Evolutionary conservation across 2,797 vertebrate species (phyloP).

Genomic region (Notolepis coatsorum): DNA sequence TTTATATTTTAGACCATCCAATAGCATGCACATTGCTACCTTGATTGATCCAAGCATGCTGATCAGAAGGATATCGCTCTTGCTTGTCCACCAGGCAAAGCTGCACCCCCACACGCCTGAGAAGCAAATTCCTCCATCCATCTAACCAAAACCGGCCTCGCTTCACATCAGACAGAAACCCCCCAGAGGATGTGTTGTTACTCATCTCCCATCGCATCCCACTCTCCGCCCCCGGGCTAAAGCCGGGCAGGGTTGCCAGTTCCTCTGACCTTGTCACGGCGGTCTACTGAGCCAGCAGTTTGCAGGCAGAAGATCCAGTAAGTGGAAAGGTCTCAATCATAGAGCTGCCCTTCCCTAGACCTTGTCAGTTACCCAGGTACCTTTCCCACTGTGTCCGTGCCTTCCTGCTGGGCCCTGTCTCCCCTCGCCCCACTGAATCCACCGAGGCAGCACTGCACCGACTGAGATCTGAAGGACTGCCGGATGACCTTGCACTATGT

Average conservation of each 20-base stretch:
- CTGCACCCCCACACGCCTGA: background rate
- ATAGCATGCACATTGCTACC: too few relatives aligned
- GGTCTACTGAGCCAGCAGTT: conserved; percentile 31
- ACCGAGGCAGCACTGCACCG: conserved; percentile 69
- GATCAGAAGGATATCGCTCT: too few relatives aligned
- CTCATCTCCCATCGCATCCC: conserved; percentile 27
- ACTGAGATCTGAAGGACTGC: conserved; percentile 66
- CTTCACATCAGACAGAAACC: conserved; percentile 17
- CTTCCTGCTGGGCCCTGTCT: conserved; percentile 65
- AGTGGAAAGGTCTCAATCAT: conserved; percentile 57
- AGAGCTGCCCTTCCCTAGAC: conserved; percentile 62
- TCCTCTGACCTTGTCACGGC: conserved; percentile 41
- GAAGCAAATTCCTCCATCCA: background rate
- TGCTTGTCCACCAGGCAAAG: too few relatives aligned
- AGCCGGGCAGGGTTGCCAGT: conserved; percentile 45
- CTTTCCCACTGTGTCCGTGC: conserved; percentile 62
- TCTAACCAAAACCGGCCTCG: conserved; percentile 1
- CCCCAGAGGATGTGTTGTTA: conserved; percentile 15
- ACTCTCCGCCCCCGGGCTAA: conserved; percentile 51
- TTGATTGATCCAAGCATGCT: too few relatives aligned
- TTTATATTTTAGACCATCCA: too few relatives aligned
- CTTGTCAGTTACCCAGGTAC: conserved; percentile 60
- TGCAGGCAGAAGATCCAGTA: conserved; percentile 53
- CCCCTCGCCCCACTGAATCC: conserved; percentile 73
- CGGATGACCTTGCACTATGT: conserved; percentile 58